Base-by-base conservation (phyloP, 2,888 invertebrate genomes). In the Parnassius orleans region DNA sequence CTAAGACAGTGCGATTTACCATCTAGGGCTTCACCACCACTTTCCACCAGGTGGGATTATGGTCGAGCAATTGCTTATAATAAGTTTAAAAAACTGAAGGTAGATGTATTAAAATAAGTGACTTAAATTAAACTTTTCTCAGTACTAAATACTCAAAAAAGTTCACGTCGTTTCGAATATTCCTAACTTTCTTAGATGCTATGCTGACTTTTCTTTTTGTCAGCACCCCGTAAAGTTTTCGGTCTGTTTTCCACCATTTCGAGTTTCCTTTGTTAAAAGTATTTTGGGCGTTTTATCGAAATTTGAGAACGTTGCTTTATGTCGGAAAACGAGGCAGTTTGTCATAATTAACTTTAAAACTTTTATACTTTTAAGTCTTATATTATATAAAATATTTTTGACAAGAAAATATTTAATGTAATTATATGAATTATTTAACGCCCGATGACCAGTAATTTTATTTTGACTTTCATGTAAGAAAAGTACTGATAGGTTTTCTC, bases 91-190 rank as follows among this genome's bases (percentile, higher is more conserved):
- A 33, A 33, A 33, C 1, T 33, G 33, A 33, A 33, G 33, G 33
- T 19, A 19, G 19, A 19, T 19, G 2, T 70, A 75, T 75, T 75
- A 72, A 70, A 71, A 71, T 76, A 79, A 79, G 80, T 77, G 78
- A 80, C 77, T 79, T 75, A 72, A 66, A 69, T 52, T 52, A 72
- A 79, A 79, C 71, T 78, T 76, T 66, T 62, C 69, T 63, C 64
- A 67, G 63, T 67, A 76, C 78, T 80, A 80, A 80, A 80, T 77
- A 75, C 78, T 69, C 71, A 61, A 63, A 69, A 72, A 72, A 67
- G 10, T 14, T 62, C 66, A 56, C 64, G 61, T 60, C 69, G 68
- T 67, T 69, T 65, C 68, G 57, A 57, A 60, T 55, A 65, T 68
- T 64, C 63, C 63, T 64, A 61, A 70, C 71, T 72, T 71, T 65